These are phyloP conservation scores for Aporophyla lueneburgensis DNA, from an alignment of 2,888 invertebrate species.

Conservation along the genomic window DNA sequence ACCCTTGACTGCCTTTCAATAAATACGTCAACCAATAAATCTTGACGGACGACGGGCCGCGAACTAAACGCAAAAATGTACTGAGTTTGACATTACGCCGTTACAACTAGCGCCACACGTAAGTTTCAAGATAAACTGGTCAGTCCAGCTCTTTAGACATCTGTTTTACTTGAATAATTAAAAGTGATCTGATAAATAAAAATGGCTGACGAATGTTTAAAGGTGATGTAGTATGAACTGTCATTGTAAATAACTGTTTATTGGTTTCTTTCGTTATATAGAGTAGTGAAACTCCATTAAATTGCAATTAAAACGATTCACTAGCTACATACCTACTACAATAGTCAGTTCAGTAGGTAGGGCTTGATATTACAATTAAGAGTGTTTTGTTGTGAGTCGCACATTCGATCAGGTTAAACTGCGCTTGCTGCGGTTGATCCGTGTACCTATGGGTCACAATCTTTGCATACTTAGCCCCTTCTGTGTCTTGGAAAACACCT, in stretches of 20 bases:
- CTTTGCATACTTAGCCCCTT: too few species aligned
- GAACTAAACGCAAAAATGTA: constrained; percentile 3
- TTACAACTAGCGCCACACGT: background rate
- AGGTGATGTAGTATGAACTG: background rate
- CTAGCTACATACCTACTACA: too few species aligned
- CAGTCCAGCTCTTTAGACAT: background rate
- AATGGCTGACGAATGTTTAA: constrained; percentile 3
- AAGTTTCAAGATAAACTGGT: constrained; percentile 10
- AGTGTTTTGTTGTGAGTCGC: too few species aligned
- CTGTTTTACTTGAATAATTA: constrained; percentile 11
- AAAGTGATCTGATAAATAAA: constrained; percentile 15
- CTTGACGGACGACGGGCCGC: background rate
- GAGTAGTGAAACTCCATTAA: background rate
- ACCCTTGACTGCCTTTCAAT: background rate
- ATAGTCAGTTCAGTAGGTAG: background rate
- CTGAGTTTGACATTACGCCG: background rate
- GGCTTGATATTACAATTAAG: too few species aligned
- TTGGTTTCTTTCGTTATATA: background rate
- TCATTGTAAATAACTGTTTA: constrained; percentile 12
- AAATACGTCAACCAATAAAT: background rate
- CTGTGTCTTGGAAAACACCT: too few species aligned
- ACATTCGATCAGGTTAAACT: too few species aligned
- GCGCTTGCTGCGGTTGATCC: too few species aligned
- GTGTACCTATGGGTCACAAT: too few species aligned
- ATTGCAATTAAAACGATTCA: too few species aligned